Percentiles rank a stretch among this genome's conserved stretches.
Conservation (phyloP, 2,113 vertebrate genomes). For the Piliocolobus tephrosceles region DNA sequence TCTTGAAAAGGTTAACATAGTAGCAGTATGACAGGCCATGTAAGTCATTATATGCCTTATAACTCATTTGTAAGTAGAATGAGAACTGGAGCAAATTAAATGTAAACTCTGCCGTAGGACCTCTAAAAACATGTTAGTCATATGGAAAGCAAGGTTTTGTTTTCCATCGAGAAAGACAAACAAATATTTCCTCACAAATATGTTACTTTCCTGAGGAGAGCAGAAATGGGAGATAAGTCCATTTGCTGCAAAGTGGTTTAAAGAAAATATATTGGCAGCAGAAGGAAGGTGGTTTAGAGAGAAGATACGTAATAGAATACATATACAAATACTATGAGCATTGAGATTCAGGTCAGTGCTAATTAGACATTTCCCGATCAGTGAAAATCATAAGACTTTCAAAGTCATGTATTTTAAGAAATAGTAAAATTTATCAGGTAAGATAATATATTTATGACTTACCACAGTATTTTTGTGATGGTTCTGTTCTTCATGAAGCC, state of each 20-base stretch:
- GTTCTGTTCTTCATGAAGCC: neutral
- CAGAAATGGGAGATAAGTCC: conserved; percentile 64
- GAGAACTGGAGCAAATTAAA: conserved; percentile 78
- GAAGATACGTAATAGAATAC: neutral
- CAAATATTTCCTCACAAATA: conserved; percentile 47
- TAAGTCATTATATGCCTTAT: conserved; percentile 84
- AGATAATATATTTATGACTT: neutral
- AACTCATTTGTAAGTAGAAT: conserved; percentile 81
- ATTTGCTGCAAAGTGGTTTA: conserved; percentile 55
- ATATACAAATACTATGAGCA: neutral
- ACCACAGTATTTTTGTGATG: neutral
- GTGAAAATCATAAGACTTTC: neutral
- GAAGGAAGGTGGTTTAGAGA: neutral
- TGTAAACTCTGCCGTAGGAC: conserved; percentile 75
- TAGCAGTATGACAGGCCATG: conserved; percentile 81
- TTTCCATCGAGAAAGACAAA: conserved; percentile 59
- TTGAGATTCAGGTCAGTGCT: neutral
- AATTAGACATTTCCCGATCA: neutral
- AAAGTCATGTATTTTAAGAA: neutral
- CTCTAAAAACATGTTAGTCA: conserved; percentile 73
- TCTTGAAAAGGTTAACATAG: conserved; percentile 85
- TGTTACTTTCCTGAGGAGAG: conserved; percentile 49
- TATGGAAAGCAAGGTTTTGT: conserved; percentile 57
- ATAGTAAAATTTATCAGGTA: neutral
- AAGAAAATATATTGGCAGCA: neutral